Evolutionary conservation across 1,140 invertebrate species (phyloP).

Genomic region (Anastrepha obliqua): DNA sequence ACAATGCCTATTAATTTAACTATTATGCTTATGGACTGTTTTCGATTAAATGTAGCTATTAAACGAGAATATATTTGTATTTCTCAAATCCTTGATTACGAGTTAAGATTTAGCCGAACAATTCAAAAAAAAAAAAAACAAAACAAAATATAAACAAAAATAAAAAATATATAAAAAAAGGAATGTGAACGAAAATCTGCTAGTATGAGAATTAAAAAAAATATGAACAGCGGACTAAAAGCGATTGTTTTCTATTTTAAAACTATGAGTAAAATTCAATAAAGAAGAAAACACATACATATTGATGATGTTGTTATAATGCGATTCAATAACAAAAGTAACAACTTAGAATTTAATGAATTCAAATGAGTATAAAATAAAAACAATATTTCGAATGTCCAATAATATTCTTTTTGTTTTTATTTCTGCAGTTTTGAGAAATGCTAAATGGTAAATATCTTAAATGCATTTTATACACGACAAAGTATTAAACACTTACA

Average conservation of each 20-base stretch:
- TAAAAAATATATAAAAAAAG: neutral
- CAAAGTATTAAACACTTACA: neutral
- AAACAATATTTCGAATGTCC: constrained; percentile 39
- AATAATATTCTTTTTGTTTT: constrained; percentile 13
- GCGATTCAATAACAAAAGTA: constrained; percentile 58
- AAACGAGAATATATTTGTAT: neutral
- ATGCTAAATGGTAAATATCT: constrained; percentile 13
- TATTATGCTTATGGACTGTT: constrained; percentile 8
- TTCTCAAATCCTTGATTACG: constrained; percentile 11
- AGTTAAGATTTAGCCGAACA: constrained; percentile 29
- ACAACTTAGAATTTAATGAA: constrained; percentile 51
- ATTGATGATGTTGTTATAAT: constrained; percentile 54
- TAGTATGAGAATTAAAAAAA: neutral
- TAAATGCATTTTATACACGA: neutral
- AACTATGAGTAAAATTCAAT: constrained; percentile 54
- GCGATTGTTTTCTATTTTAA: constrained; percentile 59
- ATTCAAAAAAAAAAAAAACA: neutral
- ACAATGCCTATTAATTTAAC: constrained; percentile 40
- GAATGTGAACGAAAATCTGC: constrained; percentile 1
- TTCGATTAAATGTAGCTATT: constrained; percentile 22
- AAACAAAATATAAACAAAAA: neutral
- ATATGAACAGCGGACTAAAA: constrained; percentile 58
- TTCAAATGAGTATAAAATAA: constrained; percentile 44
- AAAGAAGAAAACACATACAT: constrained; percentile 55
- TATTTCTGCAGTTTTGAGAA: neutral